Evolutionary conservation across 2,888 invertebrate genomes (phyloP).

Genomic region (Sericinus montela): DNA sequence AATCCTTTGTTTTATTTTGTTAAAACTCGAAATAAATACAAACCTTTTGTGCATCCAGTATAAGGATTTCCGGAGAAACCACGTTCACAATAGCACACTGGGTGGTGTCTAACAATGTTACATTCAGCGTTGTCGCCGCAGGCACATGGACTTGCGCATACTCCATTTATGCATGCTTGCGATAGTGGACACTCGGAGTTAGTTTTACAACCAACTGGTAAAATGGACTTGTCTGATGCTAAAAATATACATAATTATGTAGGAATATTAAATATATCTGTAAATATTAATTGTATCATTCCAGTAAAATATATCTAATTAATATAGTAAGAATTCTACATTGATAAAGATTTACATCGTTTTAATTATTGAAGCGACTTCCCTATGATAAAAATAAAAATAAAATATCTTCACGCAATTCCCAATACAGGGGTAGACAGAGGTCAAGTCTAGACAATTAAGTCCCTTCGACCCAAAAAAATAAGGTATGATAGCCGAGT

Average conservation of each 20-base stretch:
- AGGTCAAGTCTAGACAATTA: no score
- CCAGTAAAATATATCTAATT: neutral
- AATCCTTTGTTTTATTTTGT: neutral
- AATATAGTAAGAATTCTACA: no score
- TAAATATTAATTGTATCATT: neutral
- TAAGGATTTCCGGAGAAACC: constrained; percentile 93
- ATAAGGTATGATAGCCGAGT: no score
- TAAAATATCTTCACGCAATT: no score
- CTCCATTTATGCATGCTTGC: constrained; percentile 89
- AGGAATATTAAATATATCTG: neutral
- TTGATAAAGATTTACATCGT: no score
- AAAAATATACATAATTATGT: no score
- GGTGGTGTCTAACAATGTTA: constrained; percentile 89
- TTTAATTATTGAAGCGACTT: no score
- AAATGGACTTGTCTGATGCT: constrained; percentile 79
- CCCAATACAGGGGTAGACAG: no score
- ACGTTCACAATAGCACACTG: constrained; percentile 89
- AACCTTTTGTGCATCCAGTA: constrained; percentile 87
- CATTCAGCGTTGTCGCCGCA: constrained; percentile 92
- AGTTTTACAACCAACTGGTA: constrained; percentile 84
- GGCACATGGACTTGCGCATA: constrained; percentile 90
- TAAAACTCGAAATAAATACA: neutral
- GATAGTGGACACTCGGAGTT: constrained; percentile 89
- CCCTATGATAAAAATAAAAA: no score
- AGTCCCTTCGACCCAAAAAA: no score